Conservation (phyloP, 2,113 vertebrate species). For the Andinoacara biseriatus region DNA sequence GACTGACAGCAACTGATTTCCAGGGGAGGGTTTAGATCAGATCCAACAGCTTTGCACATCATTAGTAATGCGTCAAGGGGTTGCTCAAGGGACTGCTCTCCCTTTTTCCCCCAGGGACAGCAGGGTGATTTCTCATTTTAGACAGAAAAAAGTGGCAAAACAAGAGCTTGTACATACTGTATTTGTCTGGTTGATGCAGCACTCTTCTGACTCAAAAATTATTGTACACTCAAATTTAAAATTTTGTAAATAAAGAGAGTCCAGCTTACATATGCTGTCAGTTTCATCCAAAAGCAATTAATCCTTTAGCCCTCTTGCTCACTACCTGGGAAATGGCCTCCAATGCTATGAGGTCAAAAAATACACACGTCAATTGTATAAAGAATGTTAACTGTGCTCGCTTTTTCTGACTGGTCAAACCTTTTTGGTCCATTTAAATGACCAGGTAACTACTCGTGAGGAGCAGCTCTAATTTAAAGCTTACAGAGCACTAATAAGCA, state of each 20-base stretch:
- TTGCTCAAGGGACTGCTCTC: background rate
- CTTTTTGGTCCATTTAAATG: background rate
- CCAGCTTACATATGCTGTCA: background rate
- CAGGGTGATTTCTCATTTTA: constrained; percentile 24
- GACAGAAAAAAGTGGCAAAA: background rate
- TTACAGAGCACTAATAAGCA: background rate
- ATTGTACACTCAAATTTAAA: background rate
- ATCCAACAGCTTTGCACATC: constrained; percentile 70
- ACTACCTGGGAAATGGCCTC: background rate
- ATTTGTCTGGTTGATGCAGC: background rate
- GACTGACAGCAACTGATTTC: constrained; percentile 60
- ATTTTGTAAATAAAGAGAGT: background rate
- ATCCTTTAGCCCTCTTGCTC: background rate
- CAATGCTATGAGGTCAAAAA: background rate
- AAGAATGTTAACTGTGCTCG: background rate
- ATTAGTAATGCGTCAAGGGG: constrained; percentile 62
- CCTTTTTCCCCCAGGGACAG: background rate
- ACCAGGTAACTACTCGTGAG: background rate
- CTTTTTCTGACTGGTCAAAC: background rate
- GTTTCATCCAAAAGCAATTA: background rate
- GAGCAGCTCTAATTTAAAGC: background rate
- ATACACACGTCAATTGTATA: background rate
- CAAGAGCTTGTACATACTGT: background rate
- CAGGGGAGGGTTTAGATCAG: constrained; percentile 52
- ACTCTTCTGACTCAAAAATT: background rate